phyloP scores from a whole-genome alignment of 2,113 vertebrate species.

The Chionodraco myersi region DNA sequence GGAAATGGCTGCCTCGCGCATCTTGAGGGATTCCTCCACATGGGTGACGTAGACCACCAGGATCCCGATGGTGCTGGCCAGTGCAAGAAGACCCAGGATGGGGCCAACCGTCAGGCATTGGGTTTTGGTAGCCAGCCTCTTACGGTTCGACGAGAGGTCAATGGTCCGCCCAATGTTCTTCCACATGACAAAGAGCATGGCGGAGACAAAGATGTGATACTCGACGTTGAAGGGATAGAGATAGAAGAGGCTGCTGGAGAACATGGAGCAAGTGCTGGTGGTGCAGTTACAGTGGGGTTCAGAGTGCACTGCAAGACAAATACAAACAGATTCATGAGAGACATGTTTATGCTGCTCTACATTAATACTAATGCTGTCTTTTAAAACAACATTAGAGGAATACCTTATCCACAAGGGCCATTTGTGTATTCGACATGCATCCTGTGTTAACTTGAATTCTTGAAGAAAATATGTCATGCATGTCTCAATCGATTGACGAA shows the following conservation, averaged over 20 bases:
- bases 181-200: conserved; percentile 95
- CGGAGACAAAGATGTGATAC: conserved; percentile 97
- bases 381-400: not conserved
- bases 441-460: no score
- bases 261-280: conserved; percentile 86
- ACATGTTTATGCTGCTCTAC: not conserved
- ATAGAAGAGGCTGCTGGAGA: conserved; percentile 92
- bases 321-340: conserved; percentile 20
- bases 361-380: not conserved
- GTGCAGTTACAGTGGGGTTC: conserved; percentile 91
- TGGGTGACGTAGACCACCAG: conserved; percentile 92
- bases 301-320: conserved; percentile 82
- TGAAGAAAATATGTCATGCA: no score
- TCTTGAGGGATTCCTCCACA: conserved; percentile 85
- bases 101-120: conserved; percentile 84
- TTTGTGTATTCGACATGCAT: no score
- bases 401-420: no score
- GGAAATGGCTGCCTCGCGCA: conserved; percentile 86
- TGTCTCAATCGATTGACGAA: no score
- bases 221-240: conserved; percentile 97
- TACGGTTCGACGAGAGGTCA: conserved; percentile 81
- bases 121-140: conserved; percentile 76
- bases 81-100: conserved; percentile 85
- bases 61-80: conserved; percentile 90
- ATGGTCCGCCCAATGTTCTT: conserved; percentile 94